Evolutionary conservation across 2,797 vertebrate species (phyloP), one percentile per base, ranked within the genome.

Genomic region (Harpagifer antarcticus): DNA sequence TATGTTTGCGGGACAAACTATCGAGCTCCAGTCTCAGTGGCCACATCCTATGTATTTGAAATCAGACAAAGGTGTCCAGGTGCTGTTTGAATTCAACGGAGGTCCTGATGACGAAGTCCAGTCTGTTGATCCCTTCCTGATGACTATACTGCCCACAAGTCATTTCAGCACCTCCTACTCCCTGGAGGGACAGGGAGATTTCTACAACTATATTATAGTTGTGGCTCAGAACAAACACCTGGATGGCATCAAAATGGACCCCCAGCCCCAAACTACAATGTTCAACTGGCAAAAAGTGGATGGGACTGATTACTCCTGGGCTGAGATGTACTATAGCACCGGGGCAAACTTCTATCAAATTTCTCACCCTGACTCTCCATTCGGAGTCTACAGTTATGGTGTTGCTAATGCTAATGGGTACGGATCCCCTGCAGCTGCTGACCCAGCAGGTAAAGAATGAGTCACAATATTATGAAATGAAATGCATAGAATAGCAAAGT

Each of bases 351-450:
- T 45, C 44, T 76, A 89, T 59, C 52, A 23, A 9, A 72, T 88
- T 1, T 48, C 77, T 49, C 83, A 89, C 33, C 55, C 77, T 1
- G 43, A 19, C 2, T 78, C 68, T 13, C 17, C 62, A 50, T 93
- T 94, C 8, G 92, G 86, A 10, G 53, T 95, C 64, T 89, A 95
- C 68, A 86, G 68, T 64, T 81, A 93, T 2, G 91, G 94, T 9
- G 67, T 88, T 49, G 70, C 75, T 15, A 1, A 43, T 0, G 23
- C 63, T 20, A 81, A 88, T n/a, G 90, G 90, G 4, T 93, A 88
- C 0, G 93, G 93, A 23, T 85, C 90, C n/a, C 49, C 81, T 37
- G 93, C 89, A 52, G 56, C 84, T 79, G 82, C 50, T 55, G 78
- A 84, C 33, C n/a, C 1, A 42, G 60, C 70, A 54, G 65, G 83